These are phyloP conservation scores for Apis dorsata DNA, from an alignment of 1,140 invertebrate genomes.

Conservation along the genomic window DNA sequence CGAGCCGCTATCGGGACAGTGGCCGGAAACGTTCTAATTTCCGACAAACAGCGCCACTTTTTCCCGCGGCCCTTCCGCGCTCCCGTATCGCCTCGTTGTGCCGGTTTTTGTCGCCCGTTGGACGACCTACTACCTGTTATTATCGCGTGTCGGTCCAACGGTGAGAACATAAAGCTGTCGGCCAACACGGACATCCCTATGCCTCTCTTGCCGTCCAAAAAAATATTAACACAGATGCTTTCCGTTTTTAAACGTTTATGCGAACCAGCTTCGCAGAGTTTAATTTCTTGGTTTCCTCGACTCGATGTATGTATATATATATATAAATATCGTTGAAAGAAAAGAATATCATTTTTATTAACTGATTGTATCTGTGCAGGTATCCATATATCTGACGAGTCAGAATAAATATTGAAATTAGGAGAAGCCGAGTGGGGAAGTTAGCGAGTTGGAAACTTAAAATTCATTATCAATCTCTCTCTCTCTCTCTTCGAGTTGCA, in stretches of 20 bases:
- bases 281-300: no score
- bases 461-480: no score
- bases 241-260: neutral
- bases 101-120: slow-evolving; percentile 40
- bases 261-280: no score
- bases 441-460: no score
- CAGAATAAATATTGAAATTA: no score
- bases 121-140: slow-evolving; percentile 64
- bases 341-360: no score
- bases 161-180: slow-evolving; percentile 65
- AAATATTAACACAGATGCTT: neutral
- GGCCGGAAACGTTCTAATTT: slow-evolving; percentile 65
- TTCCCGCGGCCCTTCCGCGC: slow-evolving; percentile 29
- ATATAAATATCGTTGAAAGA: no score
- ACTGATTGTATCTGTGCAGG: no score
- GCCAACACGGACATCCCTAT: neutral
- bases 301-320: no score
- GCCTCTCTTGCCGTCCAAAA: neutral
- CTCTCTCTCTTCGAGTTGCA: no score
- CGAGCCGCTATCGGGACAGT: slow-evolving; percentile 17
- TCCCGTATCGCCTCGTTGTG: slow-evolving; percentile 25
- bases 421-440: no score
- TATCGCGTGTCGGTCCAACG: slow-evolving; percentile 64
- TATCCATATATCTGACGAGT: no score
- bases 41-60: slow-evolving; percentile 62